Percentiles rank a stretch among this genome's conserved stretches.
These are phyloP conservation scores for Raja brachyura DNA, from an alignment of 2,113 vertebrate genomes.

Conservation along the genomic window DNA sequence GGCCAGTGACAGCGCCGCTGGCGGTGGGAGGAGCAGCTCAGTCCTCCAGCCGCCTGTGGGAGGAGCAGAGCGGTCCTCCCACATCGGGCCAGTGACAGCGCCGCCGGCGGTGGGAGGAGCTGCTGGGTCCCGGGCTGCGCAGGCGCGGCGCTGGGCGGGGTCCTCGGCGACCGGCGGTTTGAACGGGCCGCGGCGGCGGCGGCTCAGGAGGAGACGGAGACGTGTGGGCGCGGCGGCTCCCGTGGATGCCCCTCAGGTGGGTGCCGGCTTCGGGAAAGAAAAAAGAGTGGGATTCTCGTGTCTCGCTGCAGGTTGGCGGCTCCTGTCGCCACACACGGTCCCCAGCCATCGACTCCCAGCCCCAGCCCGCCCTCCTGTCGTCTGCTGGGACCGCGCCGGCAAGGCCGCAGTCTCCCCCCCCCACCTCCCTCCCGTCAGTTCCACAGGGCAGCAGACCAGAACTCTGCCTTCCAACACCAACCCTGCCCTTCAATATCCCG, in stretches of 20 bases:
- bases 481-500: no score
- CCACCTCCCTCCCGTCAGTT: neutral
- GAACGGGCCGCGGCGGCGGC: neutral
- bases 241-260: neutral
- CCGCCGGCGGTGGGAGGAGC: neutral
- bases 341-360: no score
- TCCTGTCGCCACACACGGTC: no score
- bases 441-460: no score
- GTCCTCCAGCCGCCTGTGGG: no score
- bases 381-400: neutral
- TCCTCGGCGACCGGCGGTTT: accelerated
- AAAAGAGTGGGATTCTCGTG: neutral
- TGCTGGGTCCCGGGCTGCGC: neutral
- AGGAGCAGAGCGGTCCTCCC: no score
- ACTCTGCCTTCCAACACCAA: neutral
- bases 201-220: no score
- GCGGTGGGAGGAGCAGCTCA: no score
- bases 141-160: neutral
- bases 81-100: neutral
- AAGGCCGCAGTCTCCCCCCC: neutral
- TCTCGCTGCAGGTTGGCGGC: neutral
- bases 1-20: no score
- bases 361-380: neutral
- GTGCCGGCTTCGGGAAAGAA: neutral
- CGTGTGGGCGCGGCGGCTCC: neutral